Evolutionary conservation across 1,140 invertebrate genomes (phyloP).

Genomic region (Drosophila busckii): DNA sequence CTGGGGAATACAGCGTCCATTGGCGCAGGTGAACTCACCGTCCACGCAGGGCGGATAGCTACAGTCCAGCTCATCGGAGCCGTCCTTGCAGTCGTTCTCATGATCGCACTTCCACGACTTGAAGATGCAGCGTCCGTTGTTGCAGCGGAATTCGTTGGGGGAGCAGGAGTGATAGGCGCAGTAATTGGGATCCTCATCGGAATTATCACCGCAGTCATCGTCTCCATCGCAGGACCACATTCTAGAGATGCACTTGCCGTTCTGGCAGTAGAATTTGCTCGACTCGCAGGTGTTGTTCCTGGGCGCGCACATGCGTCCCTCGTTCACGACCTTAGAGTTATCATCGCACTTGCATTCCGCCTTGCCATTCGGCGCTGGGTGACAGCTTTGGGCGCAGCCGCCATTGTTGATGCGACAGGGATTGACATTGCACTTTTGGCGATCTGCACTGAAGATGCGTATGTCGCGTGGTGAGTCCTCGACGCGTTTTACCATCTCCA

Average conservation of each 20-base stretch:
- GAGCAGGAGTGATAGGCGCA: conserved; percentile 96
- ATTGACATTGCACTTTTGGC: conserved; percentile 91
- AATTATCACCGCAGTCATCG: conserved; percentile 95
- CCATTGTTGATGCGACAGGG: conserved; percentile 96
- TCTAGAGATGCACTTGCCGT: conserved; percentile 95
- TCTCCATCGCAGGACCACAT: conserved; percentile 97
- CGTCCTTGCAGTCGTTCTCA: conserved; percentile 97
- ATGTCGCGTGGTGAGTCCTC: conserved; percentile 95
- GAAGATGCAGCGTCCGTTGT: conserved; percentile 96
- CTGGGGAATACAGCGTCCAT: conserved; percentile 92
- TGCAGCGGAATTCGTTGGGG: conserved; percentile 94
- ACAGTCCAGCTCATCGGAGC: conserved; percentile 95
- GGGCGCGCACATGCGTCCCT: conserved; percentile 93
- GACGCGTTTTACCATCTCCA: conserved; percentile 94
- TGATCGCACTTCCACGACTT: conserved; percentile 96
- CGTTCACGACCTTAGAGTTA: conserved; percentile 92
- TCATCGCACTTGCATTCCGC: conserved; percentile 93
- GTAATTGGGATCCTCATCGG: conserved; percentile 95
- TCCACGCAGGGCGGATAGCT: conserved; percentile 91
- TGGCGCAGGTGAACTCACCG: conserved; percentile 96
- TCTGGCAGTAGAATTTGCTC: conserved; percentile 95
- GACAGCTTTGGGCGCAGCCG: conserved; percentile 96
- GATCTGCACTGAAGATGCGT: conserved; percentile 89
- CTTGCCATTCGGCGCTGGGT: conserved; percentile 90
- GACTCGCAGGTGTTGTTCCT: conserved; percentile 93